A percentile compares a stretch with the other conserved stretches of the same genome.
Evolutionary conservation across 2,113 vertebrate genomes (phyloP).

Genomic region (Lagopus muta): DNA sequence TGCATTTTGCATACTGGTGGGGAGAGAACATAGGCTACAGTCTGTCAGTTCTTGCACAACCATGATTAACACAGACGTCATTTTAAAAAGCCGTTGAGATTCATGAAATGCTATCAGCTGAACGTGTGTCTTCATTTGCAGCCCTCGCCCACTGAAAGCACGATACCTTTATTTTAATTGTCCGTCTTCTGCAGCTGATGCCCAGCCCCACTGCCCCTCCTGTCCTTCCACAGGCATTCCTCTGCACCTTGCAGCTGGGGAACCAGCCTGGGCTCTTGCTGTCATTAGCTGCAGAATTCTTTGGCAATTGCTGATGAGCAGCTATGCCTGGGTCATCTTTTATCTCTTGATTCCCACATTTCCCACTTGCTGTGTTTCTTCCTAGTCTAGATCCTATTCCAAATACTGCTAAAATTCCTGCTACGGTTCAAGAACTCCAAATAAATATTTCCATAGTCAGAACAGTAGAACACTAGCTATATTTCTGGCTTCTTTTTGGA

Average conservation of each 20-base stretch:
- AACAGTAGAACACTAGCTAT: neutral
- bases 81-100: neutral
- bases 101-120: neutral
- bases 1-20: neutral
- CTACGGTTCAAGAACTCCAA: neutral
- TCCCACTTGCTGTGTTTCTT: neutral
- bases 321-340: neutral
- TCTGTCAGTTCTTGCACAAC: neutral
- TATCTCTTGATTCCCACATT: neutral
- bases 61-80: neutral
- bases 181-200: neutral
- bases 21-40: neutral
- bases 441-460: neutral
- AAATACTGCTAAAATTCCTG: neutral
- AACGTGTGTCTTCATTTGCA: neutral
- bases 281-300: neutral
- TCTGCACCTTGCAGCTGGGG: neutral
- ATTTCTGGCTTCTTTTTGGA: neutral
- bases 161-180: neutral
- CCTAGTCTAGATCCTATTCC: neutral
- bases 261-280: neutral
- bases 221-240: neutral
- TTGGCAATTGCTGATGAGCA: neutral
- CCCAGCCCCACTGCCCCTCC: neutral
- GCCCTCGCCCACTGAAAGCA: neutral